Conservation (phyloP, 2,888 invertebrate species). For the Tryphoninae sp. region DNA sequence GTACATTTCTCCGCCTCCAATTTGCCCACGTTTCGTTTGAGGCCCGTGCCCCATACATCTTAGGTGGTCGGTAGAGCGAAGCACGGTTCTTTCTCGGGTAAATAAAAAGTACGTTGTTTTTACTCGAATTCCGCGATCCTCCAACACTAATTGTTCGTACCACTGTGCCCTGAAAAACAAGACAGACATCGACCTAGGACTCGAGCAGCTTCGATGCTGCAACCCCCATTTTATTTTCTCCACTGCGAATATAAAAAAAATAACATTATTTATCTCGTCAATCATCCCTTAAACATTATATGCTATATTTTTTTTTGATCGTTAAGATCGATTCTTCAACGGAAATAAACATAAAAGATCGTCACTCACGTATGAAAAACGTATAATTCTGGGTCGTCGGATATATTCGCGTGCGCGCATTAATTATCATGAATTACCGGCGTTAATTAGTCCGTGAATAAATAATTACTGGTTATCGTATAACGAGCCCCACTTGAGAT, state of each 20-base stretch:
- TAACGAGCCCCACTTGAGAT: no score
- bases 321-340: no score
- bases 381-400: no score
- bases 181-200: constrained; percentile 27
- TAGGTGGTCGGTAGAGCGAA: constrained; percentile 60
- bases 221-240: neutral
- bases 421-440: no score
- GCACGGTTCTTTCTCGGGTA: constrained; percentile 43
- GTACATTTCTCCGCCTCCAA: constrained; percentile 64
- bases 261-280: neutral
- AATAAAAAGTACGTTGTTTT: constrained; percentile 63
- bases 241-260: neutral
- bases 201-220: constrained; percentile 44
- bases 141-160: constrained; percentile 63
- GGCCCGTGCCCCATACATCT: constrained; percentile 55
- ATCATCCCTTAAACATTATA: no score
- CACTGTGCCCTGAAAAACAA: constrained; percentile 17
- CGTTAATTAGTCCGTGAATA: no score
- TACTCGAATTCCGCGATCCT: constrained; percentile 58
- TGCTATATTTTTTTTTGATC: no score
- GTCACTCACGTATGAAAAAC: no score
- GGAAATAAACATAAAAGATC: no score
- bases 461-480: no score
- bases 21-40: constrained; percentile 64
- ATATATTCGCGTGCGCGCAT: no score